Conservation (phyloP, 2,888 invertebrate genomes). For the Platycnemis pennipes region DNA sequence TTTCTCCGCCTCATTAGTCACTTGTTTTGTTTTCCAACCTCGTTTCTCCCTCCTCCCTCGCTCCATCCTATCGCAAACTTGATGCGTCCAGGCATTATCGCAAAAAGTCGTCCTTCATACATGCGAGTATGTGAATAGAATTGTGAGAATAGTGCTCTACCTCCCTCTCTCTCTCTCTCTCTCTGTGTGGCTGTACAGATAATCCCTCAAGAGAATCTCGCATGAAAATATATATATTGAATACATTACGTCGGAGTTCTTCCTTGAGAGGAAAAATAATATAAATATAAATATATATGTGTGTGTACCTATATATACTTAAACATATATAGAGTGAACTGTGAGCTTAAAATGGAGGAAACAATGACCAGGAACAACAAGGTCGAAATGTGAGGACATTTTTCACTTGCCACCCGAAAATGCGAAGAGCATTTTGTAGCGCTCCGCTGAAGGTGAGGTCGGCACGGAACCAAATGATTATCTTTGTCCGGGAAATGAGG, state of each 20-base stretch:
- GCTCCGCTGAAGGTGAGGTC: background rate
- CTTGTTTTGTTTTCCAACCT: background rate
- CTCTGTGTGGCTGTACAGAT: too few species aligned
- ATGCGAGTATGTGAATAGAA: background rate
- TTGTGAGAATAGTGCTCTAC: too few species aligned
- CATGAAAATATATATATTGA: too few species aligned
- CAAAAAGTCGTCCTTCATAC: background rate
- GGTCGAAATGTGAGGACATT: background rate
- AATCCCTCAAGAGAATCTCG: too few species aligned
- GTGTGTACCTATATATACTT: too few species aligned
- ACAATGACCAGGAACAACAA: background rate
- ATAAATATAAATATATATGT: too few species aligned
- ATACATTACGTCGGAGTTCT: too few species aligned
- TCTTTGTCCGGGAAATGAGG: background rate
- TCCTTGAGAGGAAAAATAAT: too few species aligned
- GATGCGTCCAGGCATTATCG: background rate
- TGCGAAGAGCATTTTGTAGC: background rate
- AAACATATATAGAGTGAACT: too few species aligned
- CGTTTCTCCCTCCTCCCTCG: too few species aligned
- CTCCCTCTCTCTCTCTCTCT: too few species aligned
- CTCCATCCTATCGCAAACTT: background rate
- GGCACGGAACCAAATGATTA: background rate
- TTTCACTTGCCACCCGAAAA: background rate
- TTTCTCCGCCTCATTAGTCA: constrained; percentile 17
- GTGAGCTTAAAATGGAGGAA: background rate